Base-by-base conservation (phyloP, 2,797 vertebrate genomes). In the Liasis olivaceus region DNA sequence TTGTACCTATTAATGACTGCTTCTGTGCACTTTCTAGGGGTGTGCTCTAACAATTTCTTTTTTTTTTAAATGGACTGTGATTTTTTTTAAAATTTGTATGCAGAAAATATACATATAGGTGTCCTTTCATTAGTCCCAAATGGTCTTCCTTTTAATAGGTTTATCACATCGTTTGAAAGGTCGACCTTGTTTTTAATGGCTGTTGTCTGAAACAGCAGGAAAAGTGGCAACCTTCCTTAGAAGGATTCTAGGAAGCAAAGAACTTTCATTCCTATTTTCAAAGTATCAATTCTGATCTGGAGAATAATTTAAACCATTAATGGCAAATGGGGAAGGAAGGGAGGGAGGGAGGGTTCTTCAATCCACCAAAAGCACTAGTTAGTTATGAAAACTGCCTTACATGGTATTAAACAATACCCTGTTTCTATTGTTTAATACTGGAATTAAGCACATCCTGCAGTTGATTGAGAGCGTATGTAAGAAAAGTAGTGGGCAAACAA, bases 231-330 rank as follows among this genome's bases (percentile, higher is more conserved):
- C 9, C 24, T 93, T 42, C 36, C 8, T 92, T 88, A 54, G 12
- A 93, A 88, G 47, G 90, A 15, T 14, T 56, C 0, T 92, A 86
- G 93, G 94, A 89, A 72, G 56, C 91, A 96, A 96, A 85, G 91
- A 5, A 90, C 87, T 91, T 72, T 26, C 85, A 0, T 64, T 94
- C 93, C 89, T 91, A 95, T 96, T 85, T 66, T 93, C 93, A 81
- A 92, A 42, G 5, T 93, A 93, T 47, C 86, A 93, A 47, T 85
- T 95, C 59, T 87, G 12, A 84, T 89, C 90, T 0, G 0, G 59
- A 94, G 60, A 94, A 94, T 95, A 94, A 94, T 93, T 92, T 88
- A 94, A n/a, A 63, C 92, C 56, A 63, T 89, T 54, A 54, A 54
- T 54, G 51, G 51, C 51, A 54, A 54, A 51, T 7, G 51, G 6